These are phyloP conservation scores for Peromyscus attwateri DNA, from an alignment of 2,797 vertebrate species.

Conservation along the genomic window DNA sequence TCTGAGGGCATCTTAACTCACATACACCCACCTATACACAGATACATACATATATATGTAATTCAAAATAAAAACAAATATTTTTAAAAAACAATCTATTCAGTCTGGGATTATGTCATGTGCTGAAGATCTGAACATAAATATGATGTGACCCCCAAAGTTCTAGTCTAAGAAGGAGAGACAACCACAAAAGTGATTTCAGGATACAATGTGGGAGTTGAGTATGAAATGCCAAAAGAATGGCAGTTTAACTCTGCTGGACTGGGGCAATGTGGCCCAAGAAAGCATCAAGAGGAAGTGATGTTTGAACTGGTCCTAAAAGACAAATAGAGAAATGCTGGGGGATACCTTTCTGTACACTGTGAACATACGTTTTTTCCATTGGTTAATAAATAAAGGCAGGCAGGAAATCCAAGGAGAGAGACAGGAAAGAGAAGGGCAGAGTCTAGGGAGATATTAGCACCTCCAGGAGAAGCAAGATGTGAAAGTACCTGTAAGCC, in stretches of 20 bases:
- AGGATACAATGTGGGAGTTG: background rate
- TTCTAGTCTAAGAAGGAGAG: background rate
- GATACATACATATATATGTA: background rate
- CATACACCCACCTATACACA: background rate
- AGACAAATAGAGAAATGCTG: background rate
- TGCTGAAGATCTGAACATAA: background rate
- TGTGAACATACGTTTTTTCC: too few species aligned
- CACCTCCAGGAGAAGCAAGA: too few species aligned
- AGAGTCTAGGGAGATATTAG: too few species aligned
- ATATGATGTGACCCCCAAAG: background rate
- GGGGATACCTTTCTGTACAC: too few species aligned
- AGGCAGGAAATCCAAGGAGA: too few species aligned
- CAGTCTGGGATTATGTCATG: background rate
- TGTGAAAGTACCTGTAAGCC: too few species aligned
- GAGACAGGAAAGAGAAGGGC: too few species aligned
- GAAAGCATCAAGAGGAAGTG: background rate
- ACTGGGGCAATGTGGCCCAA: background rate
- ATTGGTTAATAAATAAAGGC: too few species aligned
- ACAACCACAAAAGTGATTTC: background rate
- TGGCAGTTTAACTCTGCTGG: background rate
- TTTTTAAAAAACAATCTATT: background rate
- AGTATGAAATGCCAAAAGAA: background rate
- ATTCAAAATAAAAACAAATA: background rate
- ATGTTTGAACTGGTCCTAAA: background rate
- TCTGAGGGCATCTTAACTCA: background rate